Evolutionary conservation across 1,140 invertebrate genomes (phyloP).

Genomic region (Tachypleus tridentatus): DNA sequence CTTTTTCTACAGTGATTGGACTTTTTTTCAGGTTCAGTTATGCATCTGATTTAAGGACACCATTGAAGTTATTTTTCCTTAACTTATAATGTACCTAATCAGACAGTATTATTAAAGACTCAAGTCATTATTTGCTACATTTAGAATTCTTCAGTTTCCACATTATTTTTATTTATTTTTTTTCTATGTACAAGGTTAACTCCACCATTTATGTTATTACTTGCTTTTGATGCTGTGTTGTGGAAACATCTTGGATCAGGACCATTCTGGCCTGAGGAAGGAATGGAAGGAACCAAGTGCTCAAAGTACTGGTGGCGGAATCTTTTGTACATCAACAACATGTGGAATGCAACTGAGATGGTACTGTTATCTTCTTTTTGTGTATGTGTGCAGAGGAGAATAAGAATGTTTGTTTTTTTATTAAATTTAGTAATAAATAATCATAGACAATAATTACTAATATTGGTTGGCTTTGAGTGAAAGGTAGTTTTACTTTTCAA

Average conservation of each 20-base stretch:
- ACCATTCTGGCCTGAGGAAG: slow-evolving; percentile 20
- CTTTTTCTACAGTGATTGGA: no score
- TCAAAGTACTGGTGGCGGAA: slow-evolving; percentile 27
- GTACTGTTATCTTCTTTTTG: no score
- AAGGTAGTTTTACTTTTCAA: no score
- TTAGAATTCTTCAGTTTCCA: background rate
- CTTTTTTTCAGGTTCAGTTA: no score
- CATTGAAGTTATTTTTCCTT: no score
- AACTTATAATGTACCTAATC: no score
- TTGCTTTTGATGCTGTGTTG: slow-evolving; percentile 23
- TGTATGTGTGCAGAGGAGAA: no score
- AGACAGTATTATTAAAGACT: background rate
- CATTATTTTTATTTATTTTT: slow-evolving; percentile 20
- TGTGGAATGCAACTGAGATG: slow-evolving; percentile 5
- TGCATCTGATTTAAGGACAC: no score
- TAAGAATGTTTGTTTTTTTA: no score
- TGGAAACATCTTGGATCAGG: slow-evolving; percentile 19
- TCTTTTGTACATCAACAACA: slow-evolving; percentile 24
- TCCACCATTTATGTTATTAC: slow-evolving; percentile 24
- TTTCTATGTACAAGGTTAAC: slow-evolving; percentile 17
- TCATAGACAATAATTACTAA: no score
- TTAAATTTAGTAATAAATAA: no score
- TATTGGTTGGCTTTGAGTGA: no score
- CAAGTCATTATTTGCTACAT: background rate
- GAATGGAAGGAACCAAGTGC: slow-evolving; percentile 8